Evolutionary conservation across 2,888 invertebrate species (phyloP).

Genomic region (Metacarcinus magister): DNA sequence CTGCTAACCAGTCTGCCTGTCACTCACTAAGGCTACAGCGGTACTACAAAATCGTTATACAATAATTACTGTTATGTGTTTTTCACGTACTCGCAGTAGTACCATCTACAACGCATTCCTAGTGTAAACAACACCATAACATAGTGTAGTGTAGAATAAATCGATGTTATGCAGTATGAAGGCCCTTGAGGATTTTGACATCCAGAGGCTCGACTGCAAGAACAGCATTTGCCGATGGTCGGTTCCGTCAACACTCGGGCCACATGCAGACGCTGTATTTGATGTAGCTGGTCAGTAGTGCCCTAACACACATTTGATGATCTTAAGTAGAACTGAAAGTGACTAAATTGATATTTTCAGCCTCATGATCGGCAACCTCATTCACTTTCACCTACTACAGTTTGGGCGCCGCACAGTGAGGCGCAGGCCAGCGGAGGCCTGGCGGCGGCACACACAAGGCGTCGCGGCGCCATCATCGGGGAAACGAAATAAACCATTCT

Average conservation of each 20-base stretch:
- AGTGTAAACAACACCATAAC: neutral
- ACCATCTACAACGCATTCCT: neutral
- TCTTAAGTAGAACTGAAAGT: neutral
- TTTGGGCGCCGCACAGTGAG: neutral
- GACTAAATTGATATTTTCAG: neutral
- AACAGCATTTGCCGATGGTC: neutral
- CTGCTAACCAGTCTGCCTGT: neutral
- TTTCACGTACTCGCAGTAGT: neutral
- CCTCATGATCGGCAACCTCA: too few species aligned
- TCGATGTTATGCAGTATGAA: neutral
- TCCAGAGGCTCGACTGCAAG: neutral
- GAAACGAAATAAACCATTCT: neutral
- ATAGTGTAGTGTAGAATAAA: neutral
- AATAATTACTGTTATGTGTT: neutral
- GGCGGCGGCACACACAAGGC: neutral
- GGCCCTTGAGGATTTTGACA: neutral
- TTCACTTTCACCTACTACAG: neutral
- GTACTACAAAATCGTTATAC: neutral
- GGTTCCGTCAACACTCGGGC: neutral
- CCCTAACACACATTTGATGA: neutral
- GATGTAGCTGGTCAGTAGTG: neutral
- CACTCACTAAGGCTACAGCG: neutral
- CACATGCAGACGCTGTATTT: neutral
- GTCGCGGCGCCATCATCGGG: slow-evolving; percentile 10
- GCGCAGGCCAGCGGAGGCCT: neutral